phyloP scores from a whole-genome alignment of 2,888 invertebrate species.

The Pyrgus malvae region DNA sequence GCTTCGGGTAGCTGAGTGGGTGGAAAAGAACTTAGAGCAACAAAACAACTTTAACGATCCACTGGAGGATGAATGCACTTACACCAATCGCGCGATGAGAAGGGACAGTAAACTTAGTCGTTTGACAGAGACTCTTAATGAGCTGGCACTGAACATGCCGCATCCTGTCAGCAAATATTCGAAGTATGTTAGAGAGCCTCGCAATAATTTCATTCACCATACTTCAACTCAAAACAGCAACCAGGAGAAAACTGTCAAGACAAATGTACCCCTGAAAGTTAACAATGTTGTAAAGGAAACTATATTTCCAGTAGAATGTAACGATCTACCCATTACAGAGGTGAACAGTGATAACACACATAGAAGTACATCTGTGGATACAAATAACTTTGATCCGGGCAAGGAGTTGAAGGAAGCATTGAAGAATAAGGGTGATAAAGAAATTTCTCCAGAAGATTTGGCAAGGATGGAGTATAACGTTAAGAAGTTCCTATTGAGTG shows the following conservation, averaged over 20 bases:
- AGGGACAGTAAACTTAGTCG: conserved; percentile 64
- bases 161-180: conserved; percentile 75
- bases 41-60: conserved; percentile 73
- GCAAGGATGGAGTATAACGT: conserved; percentile 90
- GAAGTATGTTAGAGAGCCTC: conserved; percentile 57
- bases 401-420: conserved; percentile 55
- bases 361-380: conserved; percentile 43
- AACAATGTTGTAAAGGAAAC: conserved; percentile 66
- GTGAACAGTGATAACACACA: conserved; percentile 59
- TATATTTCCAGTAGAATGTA: conserved; percentile 69
- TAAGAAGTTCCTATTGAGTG: conserved; percentile 87
- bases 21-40: conserved; percentile 84
- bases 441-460: conserved; percentile 81
- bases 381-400: conserved; percentile 46
- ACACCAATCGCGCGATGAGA: conserved; percentile 52
- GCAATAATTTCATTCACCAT: conserved; percentile 57
- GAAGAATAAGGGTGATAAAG: conserved; percentile 59
- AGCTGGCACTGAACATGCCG: conserved; percentile 74
- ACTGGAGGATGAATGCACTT: conserved; percentile 65
- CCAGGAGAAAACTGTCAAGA: conserved; percentile 46
- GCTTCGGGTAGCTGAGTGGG: conserved; percentile 89
- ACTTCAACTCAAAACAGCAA: conserved; percentile 38
- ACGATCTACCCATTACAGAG: conserved; percentile 64
- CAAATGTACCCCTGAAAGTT: conserved; percentile 43
- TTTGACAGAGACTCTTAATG: conserved; percentile 69